These are phyloP conservation scores for Plebejus anna DNA, from an alignment of 2,888 invertebrate species.

Conservation along the genomic window DNA sequence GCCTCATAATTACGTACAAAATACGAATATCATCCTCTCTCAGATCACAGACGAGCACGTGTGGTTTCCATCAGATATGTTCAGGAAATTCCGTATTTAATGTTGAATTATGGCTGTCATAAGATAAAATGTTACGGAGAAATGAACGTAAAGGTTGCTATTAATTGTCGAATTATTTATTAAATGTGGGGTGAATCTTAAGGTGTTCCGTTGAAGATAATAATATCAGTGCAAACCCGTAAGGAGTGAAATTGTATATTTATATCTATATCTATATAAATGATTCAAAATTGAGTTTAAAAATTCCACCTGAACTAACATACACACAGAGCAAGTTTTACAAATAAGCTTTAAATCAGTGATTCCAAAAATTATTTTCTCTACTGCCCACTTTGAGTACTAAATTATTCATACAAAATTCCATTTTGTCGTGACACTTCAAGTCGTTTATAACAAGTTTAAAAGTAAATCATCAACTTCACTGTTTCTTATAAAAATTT, in stretches of 20 bases:
- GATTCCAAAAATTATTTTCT: too few species aligned
- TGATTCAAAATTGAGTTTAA: too few species aligned
- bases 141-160: neutral
- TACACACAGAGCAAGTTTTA: too few species aligned
- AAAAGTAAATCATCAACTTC: constrained; percentile 13
- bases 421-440: constrained; percentile 7
- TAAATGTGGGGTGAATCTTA: too few species aligned
- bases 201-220: too few species aligned
- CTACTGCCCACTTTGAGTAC: too few species aligned
- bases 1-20: neutral
- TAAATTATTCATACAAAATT: constrained; percentile 8
- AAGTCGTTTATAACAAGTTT: neutral
- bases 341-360: too few species aligned
- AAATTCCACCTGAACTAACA: too few species aligned
- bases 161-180: neutral
- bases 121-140: neutral
- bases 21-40: neutral
- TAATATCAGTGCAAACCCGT: too few species aligned
- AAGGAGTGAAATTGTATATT: too few species aligned
- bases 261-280: too few species aligned
- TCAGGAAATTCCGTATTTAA: neutral
- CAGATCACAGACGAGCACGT: neutral
- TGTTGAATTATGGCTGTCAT: constrained; percentile 2
- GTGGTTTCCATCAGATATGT: constrained; percentile 20
- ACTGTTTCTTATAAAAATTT: neutral